Evolutionary conservation across 2,888 invertebrate species (phyloP).

Genomic region (Athripsodes cinereus): DNA sequence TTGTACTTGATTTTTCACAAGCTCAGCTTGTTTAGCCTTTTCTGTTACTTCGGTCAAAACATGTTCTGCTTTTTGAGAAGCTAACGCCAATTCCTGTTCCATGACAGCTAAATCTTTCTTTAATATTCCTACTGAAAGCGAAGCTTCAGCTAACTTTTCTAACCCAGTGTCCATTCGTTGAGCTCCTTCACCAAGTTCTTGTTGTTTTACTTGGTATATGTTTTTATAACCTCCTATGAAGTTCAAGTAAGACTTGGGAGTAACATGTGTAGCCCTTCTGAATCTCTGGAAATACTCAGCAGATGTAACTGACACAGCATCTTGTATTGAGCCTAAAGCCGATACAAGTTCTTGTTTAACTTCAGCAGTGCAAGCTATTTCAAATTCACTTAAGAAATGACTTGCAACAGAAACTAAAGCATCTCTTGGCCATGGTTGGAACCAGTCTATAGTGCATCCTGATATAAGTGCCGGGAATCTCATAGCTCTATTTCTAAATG

Average conservation of each 20-base stretch:
- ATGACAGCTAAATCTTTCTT: conserved; percentile 89
- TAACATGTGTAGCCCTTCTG: conserved; percentile 90
- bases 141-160: conserved; percentile 92
- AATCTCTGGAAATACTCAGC: conserved; percentile 85
- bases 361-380: conserved; percentile 77
- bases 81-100: conserved; percentile 89
- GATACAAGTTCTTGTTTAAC: conserved; percentile 83
- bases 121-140: conserved; percentile 84
- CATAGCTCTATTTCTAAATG: conserved; percentile 83
- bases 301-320: conserved; percentile 81
- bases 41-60: conserved; percentile 87
- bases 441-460: conserved; percentile 98
- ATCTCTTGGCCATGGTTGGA: conserved; percentile 96
- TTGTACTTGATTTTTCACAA: conserved; percentile 92
- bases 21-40: conserved; percentile 91
- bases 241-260: conserved; percentile 93
- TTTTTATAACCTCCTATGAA: conserved; percentile 94
- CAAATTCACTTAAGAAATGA: conserved; percentile 84
- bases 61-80: conserved; percentile 86
- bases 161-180: conserved; percentile 92
- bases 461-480: conserved; percentile 93
- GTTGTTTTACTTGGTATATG: conserved; percentile 84
- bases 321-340: conserved; percentile 90
- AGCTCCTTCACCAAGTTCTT: conserved; percentile 85
- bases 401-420: conserved; percentile 88